phyloP scores from a whole-genome alignment of 2,888 invertebrate genomes.

The Volucella inanis region DNA sequence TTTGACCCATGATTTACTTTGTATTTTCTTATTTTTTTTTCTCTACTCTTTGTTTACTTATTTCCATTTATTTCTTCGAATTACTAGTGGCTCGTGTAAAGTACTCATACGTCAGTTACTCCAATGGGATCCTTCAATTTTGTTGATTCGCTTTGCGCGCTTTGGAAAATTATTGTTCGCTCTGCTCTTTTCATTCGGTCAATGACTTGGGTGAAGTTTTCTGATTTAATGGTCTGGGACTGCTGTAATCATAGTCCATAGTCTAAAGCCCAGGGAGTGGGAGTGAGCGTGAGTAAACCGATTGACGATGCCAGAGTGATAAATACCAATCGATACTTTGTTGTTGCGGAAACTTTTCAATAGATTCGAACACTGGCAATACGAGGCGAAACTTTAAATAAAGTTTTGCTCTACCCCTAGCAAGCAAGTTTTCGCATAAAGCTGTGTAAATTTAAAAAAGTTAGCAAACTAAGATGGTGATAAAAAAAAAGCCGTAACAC shows the following conservation, averaged over 20 bases:
- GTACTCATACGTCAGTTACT: constrained; percentile 30
- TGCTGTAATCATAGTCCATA: neutral
- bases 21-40: neutral
- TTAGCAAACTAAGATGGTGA: constrained; percentile 23
- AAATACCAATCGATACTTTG: constrained; percentile 25
- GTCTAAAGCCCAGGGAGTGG: neutral
- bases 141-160: constrained; percentile 36
- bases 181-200: constrained; percentile 3
- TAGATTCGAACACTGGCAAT: neutral
- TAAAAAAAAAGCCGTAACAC: constrained; percentile 9
- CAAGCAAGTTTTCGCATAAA: constrained; percentile 49
- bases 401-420: constrained; percentile 42
- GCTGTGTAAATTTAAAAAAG: constrained; percentile 25
- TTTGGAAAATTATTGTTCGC: neutral
- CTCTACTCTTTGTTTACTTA: constrained; percentile 1
- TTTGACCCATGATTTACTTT: constrained; percentile 7
- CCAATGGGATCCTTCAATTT: constrained; percentile 32
- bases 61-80: constrained; percentile 37
- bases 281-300: neutral
- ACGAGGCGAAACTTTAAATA: constrained; percentile 4
- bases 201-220: constrained; percentile 22
- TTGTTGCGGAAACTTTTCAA: constrained; percentile 2
- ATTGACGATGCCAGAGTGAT: neutral
- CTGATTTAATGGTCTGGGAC: constrained; percentile 28
- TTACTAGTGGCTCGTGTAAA: constrained; percentile 24